Base-by-base conservation (phyloP, 2,888 invertebrate species). In the Drosophila acutilabella region DNA sequence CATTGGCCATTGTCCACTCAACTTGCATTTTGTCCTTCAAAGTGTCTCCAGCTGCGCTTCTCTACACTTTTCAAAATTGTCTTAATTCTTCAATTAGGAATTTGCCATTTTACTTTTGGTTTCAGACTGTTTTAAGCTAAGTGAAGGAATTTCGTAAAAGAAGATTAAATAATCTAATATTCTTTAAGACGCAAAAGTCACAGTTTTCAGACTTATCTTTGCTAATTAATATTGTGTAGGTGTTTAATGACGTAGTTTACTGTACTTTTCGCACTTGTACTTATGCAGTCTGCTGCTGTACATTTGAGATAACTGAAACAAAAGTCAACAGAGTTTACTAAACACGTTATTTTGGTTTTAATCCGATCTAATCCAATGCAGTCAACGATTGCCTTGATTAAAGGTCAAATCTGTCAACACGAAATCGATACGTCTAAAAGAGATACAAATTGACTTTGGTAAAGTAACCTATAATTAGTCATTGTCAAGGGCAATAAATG, bases 381-480 rank as follows among this genome's bases (percentile, higher is more conserved):
- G 11, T 23, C 53, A 16, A 5, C 10, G 14, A 11, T 16, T 40
- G 47, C 26, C 38, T 50, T 33, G 10, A 33, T 10, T 45, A 64
- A 59, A 62, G 65, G 61, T 75, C 71, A 65, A 54, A 64, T 53
- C 57, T 64, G 42, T 14, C 53, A 40, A 36, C 64, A 40, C 23
- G 36, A 57, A 71, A 71, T 74, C 77, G 45, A 74, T 76, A 56
- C 30, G 14, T 44, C 47, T 10, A 26, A 48, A 4, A 38, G 59
- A 60, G 16, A 14, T 40, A 20, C 38, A 41, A 36, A 44, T 36
- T 58, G 56, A 59, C 64, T 36, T 36, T 33, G 16, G 33, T 33
- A 42, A 42, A 18, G 57, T 47, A 45, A 58, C 41, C 61, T 57
- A 75, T 85, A 80, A 80, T 80, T 80, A 80, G 82, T 66, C 61